phyloP scores from a whole-genome alignment of 2,888 invertebrate genomes.

The Lasius platythorax region DNA sequence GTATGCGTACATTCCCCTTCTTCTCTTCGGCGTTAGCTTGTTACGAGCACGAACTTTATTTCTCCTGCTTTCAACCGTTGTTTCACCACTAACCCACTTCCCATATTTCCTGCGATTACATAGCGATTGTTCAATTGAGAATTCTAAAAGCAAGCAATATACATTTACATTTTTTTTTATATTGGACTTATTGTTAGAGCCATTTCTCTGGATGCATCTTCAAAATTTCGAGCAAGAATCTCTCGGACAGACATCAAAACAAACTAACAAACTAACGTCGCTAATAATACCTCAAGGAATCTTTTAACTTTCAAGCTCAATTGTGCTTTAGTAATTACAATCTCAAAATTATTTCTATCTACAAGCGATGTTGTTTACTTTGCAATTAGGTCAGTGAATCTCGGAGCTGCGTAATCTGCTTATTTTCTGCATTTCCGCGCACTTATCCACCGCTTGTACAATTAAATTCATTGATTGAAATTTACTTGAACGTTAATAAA shows the following conservation, averaged over 20 bases:
- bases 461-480: conserved; percentile 12
- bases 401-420: neutral
- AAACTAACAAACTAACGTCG: neutral
- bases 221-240: neutral
- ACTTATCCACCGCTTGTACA: neutral
- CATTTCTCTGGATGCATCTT: neutral
- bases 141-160: neutral
- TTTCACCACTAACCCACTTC: conserved; percentile 45
- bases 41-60: conserved; percentile 47
- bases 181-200: too few species aligned
- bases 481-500: neutral
- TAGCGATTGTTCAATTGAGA: neutral
- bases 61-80: conserved; percentile 16
- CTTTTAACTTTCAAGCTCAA: conserved; percentile 10
- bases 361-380: conserved; percentile 12
- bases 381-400: neutral
- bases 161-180: neutral
- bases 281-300: neutral
- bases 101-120: conserved; percentile 5
- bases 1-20: conserved; percentile 36
- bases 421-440: neutral
- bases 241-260: neutral
- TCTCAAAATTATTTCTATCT: neutral
- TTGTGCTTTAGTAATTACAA: conserved; percentile 31
- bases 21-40: conserved; percentile 3